Evolutionary conservation across 2,113 vertebrate species (phyloP).

Genomic region (Sisor rabdophorus): DNA sequence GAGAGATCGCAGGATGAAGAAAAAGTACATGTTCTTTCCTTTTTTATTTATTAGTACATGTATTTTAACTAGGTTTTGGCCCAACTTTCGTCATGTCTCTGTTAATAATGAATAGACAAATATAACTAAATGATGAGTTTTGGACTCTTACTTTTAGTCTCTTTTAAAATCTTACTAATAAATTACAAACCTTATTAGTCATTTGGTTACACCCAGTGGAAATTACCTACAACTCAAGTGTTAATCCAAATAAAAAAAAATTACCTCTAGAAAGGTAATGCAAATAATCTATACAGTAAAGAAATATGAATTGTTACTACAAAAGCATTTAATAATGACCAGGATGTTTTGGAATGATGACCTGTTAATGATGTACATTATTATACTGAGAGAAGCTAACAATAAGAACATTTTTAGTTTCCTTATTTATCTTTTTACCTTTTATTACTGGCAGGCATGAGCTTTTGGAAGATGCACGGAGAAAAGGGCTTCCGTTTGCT

Average conservation of each 20-base stretch:
- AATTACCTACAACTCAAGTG: neutral
- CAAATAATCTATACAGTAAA: no score
- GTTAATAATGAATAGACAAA: neutral
- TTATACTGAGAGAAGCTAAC: neutral
- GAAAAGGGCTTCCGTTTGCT: constrained; percentile 89
- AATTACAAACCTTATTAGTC: no score
- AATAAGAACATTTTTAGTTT: neutral
- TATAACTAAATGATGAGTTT: neutral
- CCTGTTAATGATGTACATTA: no score
- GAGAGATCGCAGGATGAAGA: constrained; percentile 87
- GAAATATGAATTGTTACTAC: no score
- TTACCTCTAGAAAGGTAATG: no score
- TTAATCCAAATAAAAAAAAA: neutral
- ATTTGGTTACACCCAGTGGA: no score
- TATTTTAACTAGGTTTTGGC: neutral
- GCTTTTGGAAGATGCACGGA: constrained; percentile 90
- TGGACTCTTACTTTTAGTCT: no score
- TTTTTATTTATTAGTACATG: neutral
- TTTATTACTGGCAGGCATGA: constrained; percentile 75
- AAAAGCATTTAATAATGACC: no score
- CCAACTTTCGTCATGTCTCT: neutral
- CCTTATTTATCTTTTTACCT: neutral
- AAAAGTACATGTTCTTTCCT: constrained; percentile 79
- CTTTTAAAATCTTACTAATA: no score
- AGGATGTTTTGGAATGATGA: no score